Evolutionary conservation across 2,888 invertebrate species (phyloP).

Genomic region (Drosophila anomalata): DNA sequence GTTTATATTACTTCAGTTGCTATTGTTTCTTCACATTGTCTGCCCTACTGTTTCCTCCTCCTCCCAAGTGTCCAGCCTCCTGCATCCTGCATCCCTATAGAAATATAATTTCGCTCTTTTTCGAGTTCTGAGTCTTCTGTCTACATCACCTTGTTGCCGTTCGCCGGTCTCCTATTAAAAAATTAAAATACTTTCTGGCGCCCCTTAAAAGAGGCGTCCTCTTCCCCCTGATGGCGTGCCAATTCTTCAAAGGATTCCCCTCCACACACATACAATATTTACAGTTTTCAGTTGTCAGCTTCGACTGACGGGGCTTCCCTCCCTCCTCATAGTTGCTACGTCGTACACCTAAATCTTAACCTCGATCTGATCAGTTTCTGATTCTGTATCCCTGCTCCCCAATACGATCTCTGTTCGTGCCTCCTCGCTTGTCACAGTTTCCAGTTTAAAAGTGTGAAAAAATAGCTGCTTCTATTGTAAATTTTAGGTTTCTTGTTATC

Average conservation of each 20-base stretch:
- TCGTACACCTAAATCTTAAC: conserved; percentile 27
- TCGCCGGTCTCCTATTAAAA: conserved; percentile 49
- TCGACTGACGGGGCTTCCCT: conserved; percentile 9
- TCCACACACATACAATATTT: conserved; percentile 67
- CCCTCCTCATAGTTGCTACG: conserved; percentile 40
- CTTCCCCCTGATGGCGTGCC: conserved; percentile 35
- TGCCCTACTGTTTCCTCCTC: conserved; percentile 32
- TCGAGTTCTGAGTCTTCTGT: conserved; percentile 42
- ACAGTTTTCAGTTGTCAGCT: conserved; percentile 40
- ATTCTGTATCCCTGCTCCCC: not conserved
- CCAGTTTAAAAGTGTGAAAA: conserved; percentile 73
- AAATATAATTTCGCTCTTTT: conserved; percentile 68
- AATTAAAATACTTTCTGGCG: conserved; percentile 61
- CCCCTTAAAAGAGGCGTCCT: conserved; percentile 20
- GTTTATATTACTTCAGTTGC: conserved; percentile 43
- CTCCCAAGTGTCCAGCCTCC: conserved; percentile 25
- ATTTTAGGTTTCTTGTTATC: conserved; percentile 35
- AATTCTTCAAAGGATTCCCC: conserved; percentile 51
- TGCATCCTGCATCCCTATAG: conserved; percentile 53
- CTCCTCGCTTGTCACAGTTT: conserved; percentile 16
- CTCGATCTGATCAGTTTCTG: conserved; percentile 14
- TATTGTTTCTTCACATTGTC: conserved; percentile 70
- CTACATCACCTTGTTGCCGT: conserved; percentile 20
- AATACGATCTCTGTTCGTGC: conserved; percentile 1
- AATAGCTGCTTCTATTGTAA: conserved; percentile 75